Evolutionary conservation across 2,797 vertebrate genomes (phyloP).

Genomic region (Lepus oiostolus): DNA sequence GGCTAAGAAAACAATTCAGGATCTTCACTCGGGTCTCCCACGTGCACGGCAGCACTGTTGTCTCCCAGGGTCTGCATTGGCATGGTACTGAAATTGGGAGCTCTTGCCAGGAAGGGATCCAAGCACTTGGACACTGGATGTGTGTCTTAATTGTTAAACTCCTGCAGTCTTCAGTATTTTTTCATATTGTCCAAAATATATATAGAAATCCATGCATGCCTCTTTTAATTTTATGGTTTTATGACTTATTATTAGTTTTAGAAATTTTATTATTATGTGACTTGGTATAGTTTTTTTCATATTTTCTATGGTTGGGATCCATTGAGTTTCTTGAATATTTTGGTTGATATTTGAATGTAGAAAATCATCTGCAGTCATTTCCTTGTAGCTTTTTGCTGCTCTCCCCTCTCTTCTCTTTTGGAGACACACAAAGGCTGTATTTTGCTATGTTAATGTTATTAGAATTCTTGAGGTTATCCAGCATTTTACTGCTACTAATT

Average conservation of each 20-base stretch:
- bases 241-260: background rate
- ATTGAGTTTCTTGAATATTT: background rate
- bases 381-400: background rate
- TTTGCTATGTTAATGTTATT: background rate
- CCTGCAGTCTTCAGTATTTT: no score
- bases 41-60: no score
- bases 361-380: background rate
- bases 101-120: no score
- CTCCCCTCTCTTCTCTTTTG: background rate
- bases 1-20: no score
- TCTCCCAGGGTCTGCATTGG: no score
- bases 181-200: background rate
- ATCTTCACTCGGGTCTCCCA: no score
- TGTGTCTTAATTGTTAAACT: no score
- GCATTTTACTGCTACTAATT: no score
- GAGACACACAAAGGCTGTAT: background rate
- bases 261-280: background rate
- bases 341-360: background rate
- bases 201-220: background rate
- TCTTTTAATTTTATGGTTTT: background rate
- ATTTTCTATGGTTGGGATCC: background rate
- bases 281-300: background rate
- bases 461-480: background rate
- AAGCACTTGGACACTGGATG: no score
- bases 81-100: no score